Evolutionary conservation across 2,888 invertebrate species (phyloP).

Genomic region (Tiphia femorata): DNA sequence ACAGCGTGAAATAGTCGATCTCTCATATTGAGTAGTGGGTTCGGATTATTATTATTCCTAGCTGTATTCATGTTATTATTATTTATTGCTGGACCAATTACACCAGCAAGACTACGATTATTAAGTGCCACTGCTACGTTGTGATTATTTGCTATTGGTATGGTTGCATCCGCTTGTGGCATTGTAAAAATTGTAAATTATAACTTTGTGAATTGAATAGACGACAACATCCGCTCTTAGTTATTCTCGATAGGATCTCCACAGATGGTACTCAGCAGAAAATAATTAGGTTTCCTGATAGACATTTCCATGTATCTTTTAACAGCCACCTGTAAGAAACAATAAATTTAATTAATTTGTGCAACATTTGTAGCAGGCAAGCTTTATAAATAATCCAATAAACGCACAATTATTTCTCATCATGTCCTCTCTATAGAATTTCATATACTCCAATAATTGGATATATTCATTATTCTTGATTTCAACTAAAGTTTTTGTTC

Average conservation of each 20-base stretch:
- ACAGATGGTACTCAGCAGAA: conserved; percentile 6
- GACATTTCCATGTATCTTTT: conserved; percentile 28
- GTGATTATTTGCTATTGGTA: conserved; percentile 54
- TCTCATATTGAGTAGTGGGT: conserved; percentile 86
- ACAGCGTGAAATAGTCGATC: conserved; percentile 95
- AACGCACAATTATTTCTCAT: no score
- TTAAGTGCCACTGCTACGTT: conserved; percentile 54
- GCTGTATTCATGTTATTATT: conserved; percentile 58
- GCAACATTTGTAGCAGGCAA: no score
- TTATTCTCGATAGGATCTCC: conserved; percentile 10
- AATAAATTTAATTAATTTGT: no score
- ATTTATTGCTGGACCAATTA: conserved; percentile 52
- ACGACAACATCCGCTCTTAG: not conserved
- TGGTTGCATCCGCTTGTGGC: conserved; percentile 53
- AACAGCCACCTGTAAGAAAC: no score
- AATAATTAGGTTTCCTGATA: conserved; percentile 10
- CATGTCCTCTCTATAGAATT: no score
- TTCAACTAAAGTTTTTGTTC: no score
- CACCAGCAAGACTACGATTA: conserved; percentile 51
- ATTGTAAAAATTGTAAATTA: conserved; percentile 36
- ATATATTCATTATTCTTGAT: no score
- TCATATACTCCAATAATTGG: no score
- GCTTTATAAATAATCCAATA: no score
- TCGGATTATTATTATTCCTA: conserved; percentile 73
- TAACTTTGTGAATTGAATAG: not conserved